Evolutionary conservation across 1,140 invertebrate genomes (phyloP), one percentile per base, ranked within the genome.

Genomic region (Drosophila oshimai): DNA sequence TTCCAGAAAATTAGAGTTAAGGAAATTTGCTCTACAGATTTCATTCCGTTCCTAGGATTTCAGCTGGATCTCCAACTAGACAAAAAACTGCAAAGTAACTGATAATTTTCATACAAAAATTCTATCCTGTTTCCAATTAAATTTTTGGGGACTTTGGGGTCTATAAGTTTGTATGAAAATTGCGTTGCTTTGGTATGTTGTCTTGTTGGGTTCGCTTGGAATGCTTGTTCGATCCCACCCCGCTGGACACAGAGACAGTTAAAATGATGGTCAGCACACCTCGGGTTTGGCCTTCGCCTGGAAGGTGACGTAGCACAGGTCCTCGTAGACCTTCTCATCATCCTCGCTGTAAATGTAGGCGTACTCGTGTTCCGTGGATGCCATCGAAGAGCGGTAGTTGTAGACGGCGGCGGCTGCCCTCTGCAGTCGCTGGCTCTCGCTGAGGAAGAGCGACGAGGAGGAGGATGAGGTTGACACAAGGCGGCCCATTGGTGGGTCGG

Each of bases 321-420:
- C 95, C 92, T 96, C 96, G 91, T 97, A 97, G 83, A 96, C 95
- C 91, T 96, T 95, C 89, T 96, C 95, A 70, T 96, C 95, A 47
- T 93, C 93, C 71, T 86, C 80, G 41, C 81, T 87, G 55, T 90
- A 89, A 68, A 90, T 75, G 50, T 90, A 90, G 28, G 89, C 81
- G 49, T 89, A 81, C 36, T 89, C 88, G 36, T 89, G 86, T 49
- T 89, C 89, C 18, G 67, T 70, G 15, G 77, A 74, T 12, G 55
- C 49, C 18, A 74, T 74, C n/a, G 76, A 86, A 1, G 80, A 86
- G n/a, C 81, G 71, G 50, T 87, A 90, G 37, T 86, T 89, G 54
- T 88, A 87, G 20, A 83, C 87, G n/a, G 80, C 71, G 3, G 87
- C 89, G 20, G 87, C 89, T 29, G 75, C 87, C 17, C 53, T 60